Evolutionary conservation across 1,140 invertebrate genomes (phyloP).

Genomic region (Trinorchestia longiramus): DNA sequence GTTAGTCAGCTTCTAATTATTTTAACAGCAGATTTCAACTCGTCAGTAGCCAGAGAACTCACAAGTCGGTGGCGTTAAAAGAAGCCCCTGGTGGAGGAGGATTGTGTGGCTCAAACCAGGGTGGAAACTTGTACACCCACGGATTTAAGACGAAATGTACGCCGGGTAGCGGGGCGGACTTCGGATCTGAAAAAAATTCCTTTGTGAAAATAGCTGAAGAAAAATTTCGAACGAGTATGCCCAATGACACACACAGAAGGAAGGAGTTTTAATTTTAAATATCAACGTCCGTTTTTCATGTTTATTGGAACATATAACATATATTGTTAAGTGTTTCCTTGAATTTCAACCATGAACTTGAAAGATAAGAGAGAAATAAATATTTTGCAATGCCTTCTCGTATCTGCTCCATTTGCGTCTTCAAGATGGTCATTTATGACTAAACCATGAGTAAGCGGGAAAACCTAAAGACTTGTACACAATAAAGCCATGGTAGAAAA

Average conservation of each 20-base stretch:
- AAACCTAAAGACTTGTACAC: too few relatives aligned
- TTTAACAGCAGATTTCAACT: too few relatives aligned
- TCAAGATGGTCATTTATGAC: too few relatives aligned
- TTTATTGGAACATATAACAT: neutral
- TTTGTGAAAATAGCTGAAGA: neutral
- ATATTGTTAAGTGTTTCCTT: neutral
- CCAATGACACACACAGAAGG: neutral
- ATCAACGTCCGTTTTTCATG: neutral
- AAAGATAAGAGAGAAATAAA: too few relatives aligned
- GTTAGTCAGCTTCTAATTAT: neutral
- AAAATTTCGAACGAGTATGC: neutral
- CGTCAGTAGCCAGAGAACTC: neutral
- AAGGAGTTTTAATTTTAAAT: neutral
- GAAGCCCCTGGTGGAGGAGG: neutral
- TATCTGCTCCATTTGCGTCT: too few relatives aligned
- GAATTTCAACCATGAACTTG: neutral
- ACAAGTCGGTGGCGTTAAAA: neutral
- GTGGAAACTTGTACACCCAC: slow-evolving; percentile 47
- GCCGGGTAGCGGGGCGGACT: neutral
- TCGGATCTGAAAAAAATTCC: neutral
- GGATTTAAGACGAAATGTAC: slow-evolving; percentile 23
- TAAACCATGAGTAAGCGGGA: too few relatives aligned
- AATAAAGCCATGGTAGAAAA: neutral
- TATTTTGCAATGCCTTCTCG: too few relatives aligned
- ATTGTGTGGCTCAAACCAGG: slow-evolving; percentile 29